Percentiles rank a stretch among this genome's conserved stretches.
Conservation (phyloP, 2,797 vertebrate species). For the Selene dorsalis region DNA sequence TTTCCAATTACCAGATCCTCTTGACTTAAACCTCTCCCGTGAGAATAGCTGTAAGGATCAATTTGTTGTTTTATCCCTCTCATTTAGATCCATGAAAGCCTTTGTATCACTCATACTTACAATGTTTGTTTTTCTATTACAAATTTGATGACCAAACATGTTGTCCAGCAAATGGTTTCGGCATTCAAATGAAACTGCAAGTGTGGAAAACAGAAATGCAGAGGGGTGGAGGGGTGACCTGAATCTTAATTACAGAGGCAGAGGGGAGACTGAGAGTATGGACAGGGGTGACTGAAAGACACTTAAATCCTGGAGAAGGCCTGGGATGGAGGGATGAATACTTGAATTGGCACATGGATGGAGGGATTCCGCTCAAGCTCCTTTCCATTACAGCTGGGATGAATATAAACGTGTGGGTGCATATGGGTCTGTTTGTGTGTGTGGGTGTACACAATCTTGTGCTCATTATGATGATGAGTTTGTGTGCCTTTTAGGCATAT, state of each 20-base stretch:
- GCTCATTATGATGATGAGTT: slow-evolving; percentile 43
- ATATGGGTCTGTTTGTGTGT: slow-evolving; percentile 33
- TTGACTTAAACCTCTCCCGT: slow-evolving; percentile 6
- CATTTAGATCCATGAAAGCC: neutral
- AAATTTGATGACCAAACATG: slow-evolving; percentile 7
- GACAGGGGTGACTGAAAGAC: slow-evolving; percentile 14
- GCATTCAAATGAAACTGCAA: slow-evolving; percentile 17
- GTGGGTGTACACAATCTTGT: slow-evolving; percentile 32
- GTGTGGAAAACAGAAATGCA: neutral
- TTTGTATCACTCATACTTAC: neutral
- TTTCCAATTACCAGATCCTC: slow-evolving; percentile 12
- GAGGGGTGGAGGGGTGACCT: slow-evolving; percentile 1
- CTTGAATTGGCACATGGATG: slow-evolving; percentile 46
- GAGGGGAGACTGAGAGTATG: slow-evolving; percentile 6
- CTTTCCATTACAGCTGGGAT: slow-evolving; percentile 51
- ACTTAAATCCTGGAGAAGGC: slow-evolving; percentile 18
- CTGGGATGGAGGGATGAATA: slow-evolving; percentile 54
- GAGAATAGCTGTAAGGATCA: slow-evolving; percentile 3
- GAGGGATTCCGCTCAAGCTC: slow-evolving; percentile 57
- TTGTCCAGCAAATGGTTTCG: slow-evolving; percentile 19
- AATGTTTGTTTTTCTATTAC: slow-evolving; percentile 9
- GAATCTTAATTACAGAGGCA: slow-evolving; percentile 32
- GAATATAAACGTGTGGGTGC: slow-evolving; percentile 56
- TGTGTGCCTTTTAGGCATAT: slow-evolving; percentile 29
- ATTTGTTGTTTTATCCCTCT: slow-evolving; percentile 3